phyloP scores from a whole-genome alignment of 2,113 vertebrate genomes.

The Laticauda laticaudata region DNA sequence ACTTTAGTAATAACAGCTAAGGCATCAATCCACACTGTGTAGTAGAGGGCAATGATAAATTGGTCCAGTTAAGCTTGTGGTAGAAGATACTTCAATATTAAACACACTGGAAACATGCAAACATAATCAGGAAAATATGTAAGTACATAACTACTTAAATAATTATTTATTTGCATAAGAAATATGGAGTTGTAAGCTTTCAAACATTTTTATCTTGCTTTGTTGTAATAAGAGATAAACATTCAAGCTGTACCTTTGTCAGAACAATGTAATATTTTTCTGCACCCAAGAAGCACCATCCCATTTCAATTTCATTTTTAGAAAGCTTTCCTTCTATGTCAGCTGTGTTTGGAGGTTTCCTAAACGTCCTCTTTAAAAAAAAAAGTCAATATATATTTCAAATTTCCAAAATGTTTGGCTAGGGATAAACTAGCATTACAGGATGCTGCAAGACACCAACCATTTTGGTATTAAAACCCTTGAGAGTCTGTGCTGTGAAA shows the following conservation, averaged over 20 bases:
- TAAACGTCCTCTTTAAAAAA: neutral
- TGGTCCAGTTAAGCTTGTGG: constrained; percentile 12
- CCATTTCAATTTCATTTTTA: fast-evolving
- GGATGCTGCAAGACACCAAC: constrained; percentile 26
- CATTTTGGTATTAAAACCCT: neutral
- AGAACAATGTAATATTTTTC: constrained; percentile 32
- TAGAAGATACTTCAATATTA: constrained; percentile 35
- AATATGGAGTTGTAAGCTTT: constrained; percentile 29
- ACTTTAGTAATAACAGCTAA: neutral
- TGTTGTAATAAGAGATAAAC: constrained; percentile 21
- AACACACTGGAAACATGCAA: constrained; percentile 16
- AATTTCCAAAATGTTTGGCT: constrained; percentile 26
- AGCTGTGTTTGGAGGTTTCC: constrained; percentile 32
- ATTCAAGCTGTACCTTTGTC: constrained; percentile 36
- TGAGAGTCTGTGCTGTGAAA: neutral
- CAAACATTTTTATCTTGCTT: constrained; percentile 33
- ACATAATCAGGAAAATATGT: constrained; percentile 31
- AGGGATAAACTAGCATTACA: neutral
- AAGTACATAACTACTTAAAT: neutral
- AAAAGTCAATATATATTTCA: neutral
- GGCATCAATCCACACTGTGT: neutral
- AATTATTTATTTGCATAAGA: constrained; percentile 27
- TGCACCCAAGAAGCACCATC: constrained; percentile 10
- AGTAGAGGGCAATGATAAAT: neutral
- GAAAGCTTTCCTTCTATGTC: constrained; percentile 3